Conservation (phyloP, 2,888 invertebrate species). For the Gisinianus flammeolus region DNA sequence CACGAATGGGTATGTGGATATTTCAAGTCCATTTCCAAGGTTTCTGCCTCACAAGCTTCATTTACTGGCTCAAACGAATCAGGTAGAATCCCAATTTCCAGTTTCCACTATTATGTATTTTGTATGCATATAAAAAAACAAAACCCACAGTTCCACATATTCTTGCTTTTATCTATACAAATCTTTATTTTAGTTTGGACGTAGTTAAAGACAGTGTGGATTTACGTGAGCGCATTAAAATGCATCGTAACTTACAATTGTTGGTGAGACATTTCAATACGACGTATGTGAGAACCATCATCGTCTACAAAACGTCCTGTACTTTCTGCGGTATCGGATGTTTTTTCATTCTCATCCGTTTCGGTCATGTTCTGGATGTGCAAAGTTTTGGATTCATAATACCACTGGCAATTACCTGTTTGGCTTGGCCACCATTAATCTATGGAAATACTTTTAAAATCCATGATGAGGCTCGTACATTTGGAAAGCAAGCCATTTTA, state of each 20-base stretch:
- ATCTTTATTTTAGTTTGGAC: conserved; percentile 4
- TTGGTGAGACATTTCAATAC: neutral
- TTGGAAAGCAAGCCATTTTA: neutral
- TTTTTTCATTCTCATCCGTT: neutral
- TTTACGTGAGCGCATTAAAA: neutral
- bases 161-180: no score
- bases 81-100: conserved; percentile 3
- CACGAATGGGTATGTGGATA: neutral
- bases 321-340: neutral
- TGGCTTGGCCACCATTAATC: neutral
- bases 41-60: neutral
- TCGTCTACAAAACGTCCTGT: neutral
- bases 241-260: neutral
- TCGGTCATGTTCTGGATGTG: neutral
- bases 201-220: neutral
- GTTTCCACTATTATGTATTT: neutral
- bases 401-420: neutral
- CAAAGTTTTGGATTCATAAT: neutral
- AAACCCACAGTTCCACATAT: no score
- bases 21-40: neutral
- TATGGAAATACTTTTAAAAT: neutral
- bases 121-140: no score
- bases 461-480: neutral
- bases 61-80: neutral
- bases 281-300: neutral